Evolutionary conservation across 1,140 invertebrate genomes (phyloP).

Genomic region (Drosophila busckii): DNA sequence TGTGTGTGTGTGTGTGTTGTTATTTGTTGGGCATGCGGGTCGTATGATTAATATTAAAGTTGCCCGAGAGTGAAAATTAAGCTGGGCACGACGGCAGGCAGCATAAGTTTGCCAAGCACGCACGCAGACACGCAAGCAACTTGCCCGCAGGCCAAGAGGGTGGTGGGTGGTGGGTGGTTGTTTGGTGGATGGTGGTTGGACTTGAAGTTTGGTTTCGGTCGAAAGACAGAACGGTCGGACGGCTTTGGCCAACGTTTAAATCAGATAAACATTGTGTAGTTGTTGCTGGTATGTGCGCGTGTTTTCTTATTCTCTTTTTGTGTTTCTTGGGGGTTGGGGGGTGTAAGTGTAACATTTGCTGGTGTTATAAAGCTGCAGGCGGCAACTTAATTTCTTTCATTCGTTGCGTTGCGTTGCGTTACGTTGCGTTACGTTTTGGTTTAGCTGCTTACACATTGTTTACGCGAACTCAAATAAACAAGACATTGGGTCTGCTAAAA

Average conservation of each 20-base stretch:
- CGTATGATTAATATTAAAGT: conserved; percentile 74
- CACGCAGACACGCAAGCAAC: conserved; percentile 53
- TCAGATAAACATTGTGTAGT: conserved; percentile 60
- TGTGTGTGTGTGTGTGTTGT: conserved; percentile 13
- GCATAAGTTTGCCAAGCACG: conserved; percentile 55
- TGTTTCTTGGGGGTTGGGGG: conserved; percentile 3
- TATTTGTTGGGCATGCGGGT: conserved; percentile 52
- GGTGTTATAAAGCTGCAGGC: conserved; percentile 69
- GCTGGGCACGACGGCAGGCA: conserved; percentile 37
- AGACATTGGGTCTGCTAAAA: conserved; percentile 49
- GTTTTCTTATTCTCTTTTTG: conserved; percentile 32
- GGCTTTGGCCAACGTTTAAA: conserved; percentile 66
- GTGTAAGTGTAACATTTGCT: conserved; percentile 21
- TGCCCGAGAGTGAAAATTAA: conserved; percentile 66
- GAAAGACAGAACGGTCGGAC: too few relatives aligned
- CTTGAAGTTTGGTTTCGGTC: too few relatives aligned
- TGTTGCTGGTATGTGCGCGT: background rate
- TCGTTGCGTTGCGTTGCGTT: too few relatives aligned
- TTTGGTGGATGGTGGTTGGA: conserved; percentile 18
- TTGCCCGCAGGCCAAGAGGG: conserved; percentile 10
- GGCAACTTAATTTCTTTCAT: conserved; percentile 71
- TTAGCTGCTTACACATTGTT: conserved; percentile 7
- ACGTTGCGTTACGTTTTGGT: too few relatives aligned
- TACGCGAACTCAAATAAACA: conserved; percentile 52
- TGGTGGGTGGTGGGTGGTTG: background rate